Percentiles rank a stretch among this genome's conserved stretches.
Conservation (phyloP, 2,797 vertebrate genomes). For the Sebastes trivittatus region DNA sequence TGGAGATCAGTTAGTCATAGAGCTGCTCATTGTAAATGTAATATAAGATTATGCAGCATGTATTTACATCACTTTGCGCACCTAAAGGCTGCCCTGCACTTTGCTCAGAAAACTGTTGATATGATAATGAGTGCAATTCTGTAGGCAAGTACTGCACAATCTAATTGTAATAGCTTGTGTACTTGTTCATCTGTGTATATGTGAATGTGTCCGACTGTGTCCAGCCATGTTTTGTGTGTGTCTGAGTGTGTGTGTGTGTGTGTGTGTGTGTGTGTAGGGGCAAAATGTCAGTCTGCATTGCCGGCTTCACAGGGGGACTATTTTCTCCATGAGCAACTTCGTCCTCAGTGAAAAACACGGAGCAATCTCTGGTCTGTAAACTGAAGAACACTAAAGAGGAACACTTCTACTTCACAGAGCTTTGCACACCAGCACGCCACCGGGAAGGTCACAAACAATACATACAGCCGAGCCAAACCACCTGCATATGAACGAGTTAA, state of each 20-base stretch:
- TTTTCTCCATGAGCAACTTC: constrained; percentile 75
- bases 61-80: not conserved
- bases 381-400: constrained; percentile 63
- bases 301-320: constrained; percentile 60
- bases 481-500: constrained; percentile 15
- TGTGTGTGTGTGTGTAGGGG: not conserved
- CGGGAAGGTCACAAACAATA: constrained; percentile 60
- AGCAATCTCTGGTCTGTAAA: constrained; percentile 64
- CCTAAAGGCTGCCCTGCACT: not conserved
- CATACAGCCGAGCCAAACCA: constrained; percentile 3
- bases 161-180: constrained; percentile 1
- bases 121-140: constrained; percentile 9
- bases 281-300: constrained; percentile 52
- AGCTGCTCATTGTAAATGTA: constrained; percentile 4
- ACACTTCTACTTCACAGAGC: constrained; percentile 69
- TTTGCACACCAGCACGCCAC: constrained; percentile 47
- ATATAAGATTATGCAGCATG: not conserved
- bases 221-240: not conserved
- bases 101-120: not conserved
- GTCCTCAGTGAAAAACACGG: constrained; percentile 54
- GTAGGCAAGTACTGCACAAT: not conserved
- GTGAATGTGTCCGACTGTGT: not conserved
- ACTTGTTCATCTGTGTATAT: constrained; percentile 11
- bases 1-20: constrained; percentile 3
- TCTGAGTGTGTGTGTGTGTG: constrained; percentile 7